These are phyloP conservation scores for Melanotaenia nigrans DNA, from an alignment of 2,797 vertebrate genomes.

Conservation along the genomic window DNA sequence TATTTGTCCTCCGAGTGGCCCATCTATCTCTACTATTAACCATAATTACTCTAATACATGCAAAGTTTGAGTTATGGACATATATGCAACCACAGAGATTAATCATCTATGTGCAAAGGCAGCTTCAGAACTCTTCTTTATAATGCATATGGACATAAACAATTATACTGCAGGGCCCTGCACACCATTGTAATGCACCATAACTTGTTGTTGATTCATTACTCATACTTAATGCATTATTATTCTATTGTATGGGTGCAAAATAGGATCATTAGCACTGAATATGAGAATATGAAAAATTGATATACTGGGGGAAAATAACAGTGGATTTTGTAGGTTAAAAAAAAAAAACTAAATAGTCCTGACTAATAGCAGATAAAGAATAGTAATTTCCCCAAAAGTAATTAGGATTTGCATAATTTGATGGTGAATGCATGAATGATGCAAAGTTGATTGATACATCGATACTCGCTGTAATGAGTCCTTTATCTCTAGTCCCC, in stretches of 20 bases:
- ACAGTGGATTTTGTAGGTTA: constrained; percentile 45
- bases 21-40: constrained; percentile 67
- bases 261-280: constrained; percentile 79
- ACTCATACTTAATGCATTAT: constrained; percentile 77
- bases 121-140: constrained; percentile 55
- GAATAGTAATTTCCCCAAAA: constrained; percentile 77
- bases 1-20: constrained; percentile 57
- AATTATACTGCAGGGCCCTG: constrained; percentile 57
- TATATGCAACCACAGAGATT: constrained; percentile 64
- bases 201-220: constrained; percentile 76
- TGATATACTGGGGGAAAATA: constrained; percentile 66
- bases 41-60: constrained; percentile 71
- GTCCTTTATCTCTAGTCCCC: constrained; percentile 72
- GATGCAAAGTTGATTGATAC: constrained; percentile 79
- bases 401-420: constrained; percentile 85
- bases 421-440: constrained; percentile 76
- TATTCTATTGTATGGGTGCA: constrained; percentile 76
- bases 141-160: constrained; percentile 74
- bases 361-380: constrained; percentile 80
- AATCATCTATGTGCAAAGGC: constrained; percentile 58
- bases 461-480: constrained; percentile 76
- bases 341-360: constrained; percentile 73
- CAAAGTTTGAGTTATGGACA: constrained; percentile 64
- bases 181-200: constrained; percentile 52
- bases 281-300: constrained; percentile 80